phyloP scores from a whole-genome alignment of 2,888 invertebrate genomes.

The Agrilus cyanescens region DNA sequence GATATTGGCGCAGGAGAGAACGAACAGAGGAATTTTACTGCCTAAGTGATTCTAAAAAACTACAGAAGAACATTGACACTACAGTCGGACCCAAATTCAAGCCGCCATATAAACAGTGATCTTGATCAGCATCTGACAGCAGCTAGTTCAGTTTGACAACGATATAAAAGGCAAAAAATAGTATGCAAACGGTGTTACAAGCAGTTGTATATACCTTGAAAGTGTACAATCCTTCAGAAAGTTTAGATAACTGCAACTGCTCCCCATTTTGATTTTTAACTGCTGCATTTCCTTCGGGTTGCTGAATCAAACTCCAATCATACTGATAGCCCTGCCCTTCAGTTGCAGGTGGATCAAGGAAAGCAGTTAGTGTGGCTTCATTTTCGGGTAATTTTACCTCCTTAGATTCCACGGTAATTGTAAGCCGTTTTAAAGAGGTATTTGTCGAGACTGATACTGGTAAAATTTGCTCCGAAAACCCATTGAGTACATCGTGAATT shows the following conservation, averaged over 20 bases:
- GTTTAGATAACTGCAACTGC: conserved; percentile 69
- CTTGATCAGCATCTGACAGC: no score
- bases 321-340: conserved; percentile 71
- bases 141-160: no score
- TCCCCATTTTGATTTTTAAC: conserved; percentile 76
- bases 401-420: conserved; percentile 65
- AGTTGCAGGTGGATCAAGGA: conserved; percentile 62
- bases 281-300: conserved; percentile 61
- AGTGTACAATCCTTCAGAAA: conserved; percentile 77
- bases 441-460: conserved; percentile 16
- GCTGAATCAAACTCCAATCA: conserved; percentile 76
- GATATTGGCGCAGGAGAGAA: no score
- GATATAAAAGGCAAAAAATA: conserved; percentile 2
- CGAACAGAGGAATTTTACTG: no score
- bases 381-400: conserved; percentile 72
- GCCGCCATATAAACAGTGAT: no score
- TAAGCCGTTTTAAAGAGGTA: conserved; percentile 51
- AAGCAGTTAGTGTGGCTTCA: conserved; percentile 72
- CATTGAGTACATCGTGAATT: conserved; percentile 17
- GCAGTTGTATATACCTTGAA: conserved; percentile 55
- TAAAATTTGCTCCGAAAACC: conserved; percentile 22
- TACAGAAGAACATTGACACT: no score
- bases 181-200: no score
- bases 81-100: no score
- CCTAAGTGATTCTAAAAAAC: no score